Evolutionary conservation across 1,140 invertebrate genomes (phyloP), one percentile per base, ranked within the genome.

Genomic region (Tachypleus tridentatus): DNA sequence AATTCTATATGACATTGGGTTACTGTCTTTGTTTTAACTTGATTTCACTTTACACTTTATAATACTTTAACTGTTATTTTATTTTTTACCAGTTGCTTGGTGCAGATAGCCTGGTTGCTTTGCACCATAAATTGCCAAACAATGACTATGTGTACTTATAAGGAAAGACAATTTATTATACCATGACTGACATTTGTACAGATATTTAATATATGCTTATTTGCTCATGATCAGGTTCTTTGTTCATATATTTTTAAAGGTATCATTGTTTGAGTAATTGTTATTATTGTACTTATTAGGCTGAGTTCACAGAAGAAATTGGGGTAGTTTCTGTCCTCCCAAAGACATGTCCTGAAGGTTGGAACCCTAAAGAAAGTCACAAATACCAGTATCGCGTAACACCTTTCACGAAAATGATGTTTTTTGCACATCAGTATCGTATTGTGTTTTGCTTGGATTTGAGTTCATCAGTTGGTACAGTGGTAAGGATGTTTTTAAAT

Each of bases 391-490:
- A 82, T 70, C 65, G 81, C 77, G 76, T 80, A 79, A 69, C 82
- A 73, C 62, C 82, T 75, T 71, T 76, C 11, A 82, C 81, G 29
- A 73, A 72, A 49, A 74, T 83, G 7, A 80, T 76, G 51, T 82
- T 82, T 72, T 73, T 84, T 5, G 77, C 82, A 1, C 76, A 74
- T 52, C 81, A 81, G 64, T 88, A 89, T 73, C 76, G 84, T 64
- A 80, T 89, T 67, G 86, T 86, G 48, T 88, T 87, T 76, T 86
- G 87, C 72, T 77, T 92, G 60, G 89, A 92, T 76, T 80, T 91
- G 67, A 90, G 87, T 77, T 87, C 88, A 29, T 91, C 88, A 4
- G 79, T 86, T 65, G 83, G 86, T 50, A 82, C 85, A 71, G 84
- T 89, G 59, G 86, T 84, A 76, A 72, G 77, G 70, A 48, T 51